Evolutionary conservation across 2,797 vertebrate species (phyloP), one percentile per base, ranked within the genome.

Genomic region (Tokudaia tokunoshimensis): DNA sequence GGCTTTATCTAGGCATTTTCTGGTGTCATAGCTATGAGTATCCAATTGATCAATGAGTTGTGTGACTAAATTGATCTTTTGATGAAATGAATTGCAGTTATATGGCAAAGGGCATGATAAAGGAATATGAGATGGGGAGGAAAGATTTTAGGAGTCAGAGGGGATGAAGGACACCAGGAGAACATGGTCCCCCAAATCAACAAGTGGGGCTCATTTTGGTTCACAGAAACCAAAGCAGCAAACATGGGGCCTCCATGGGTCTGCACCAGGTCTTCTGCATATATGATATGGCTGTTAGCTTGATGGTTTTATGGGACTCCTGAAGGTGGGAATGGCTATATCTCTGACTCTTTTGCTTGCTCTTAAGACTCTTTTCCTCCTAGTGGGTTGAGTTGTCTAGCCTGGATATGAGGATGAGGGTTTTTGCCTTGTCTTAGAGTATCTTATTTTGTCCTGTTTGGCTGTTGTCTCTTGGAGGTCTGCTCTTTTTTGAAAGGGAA

Each of bases 1-100:
- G 50, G 11, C 34, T 91, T 96, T 94, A 14, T 22, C 76, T 14
- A n/a, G 82, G 24, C 6, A 17, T 61, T 20, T 63, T 12, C 6
- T 57, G 75, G 22, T 52, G 50, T 84, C 57, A 80, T 12, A 63
- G n/a, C 2, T 86, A n/a, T 15, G 20, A 50, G 2, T 57, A 83
- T 57, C 20, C n/a, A 81, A 22, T 20, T 79, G 29, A 15, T 31
- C 52, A 75, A 19, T 44, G 87, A 94, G 47, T 92, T n/a, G 34
- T 26, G 6, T 91, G 52, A 91, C 29, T 85, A 29, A 94, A 63
- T 24, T 67, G 80, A 70, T 29, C 15, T 92, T 52, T 87, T 78
- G 78, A n/a, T 76, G 41, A 82, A 63, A 67, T 47, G 55, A 92
- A 89, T 26, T 82, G 14, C 52, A 90, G 81, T 78, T 86, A 82